Evolutionary conservation across 2,888 invertebrate genomes (phyloP).

Genomic region (Agonum fuliginosum): DNA sequence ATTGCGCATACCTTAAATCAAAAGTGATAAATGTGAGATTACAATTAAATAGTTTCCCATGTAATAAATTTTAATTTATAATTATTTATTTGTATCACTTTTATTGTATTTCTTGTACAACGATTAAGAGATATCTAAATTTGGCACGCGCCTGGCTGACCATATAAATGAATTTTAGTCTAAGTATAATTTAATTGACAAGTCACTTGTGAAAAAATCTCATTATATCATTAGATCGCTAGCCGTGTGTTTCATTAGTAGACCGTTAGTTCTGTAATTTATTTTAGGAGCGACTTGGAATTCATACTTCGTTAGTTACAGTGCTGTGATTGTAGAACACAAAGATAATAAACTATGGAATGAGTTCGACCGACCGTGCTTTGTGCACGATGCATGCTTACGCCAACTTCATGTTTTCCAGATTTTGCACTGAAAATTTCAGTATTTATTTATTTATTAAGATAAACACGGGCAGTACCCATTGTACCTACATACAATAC

Average conservation of each 20-base stretch:
- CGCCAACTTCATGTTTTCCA: constrained; percentile 1
- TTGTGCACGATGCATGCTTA: neutral
- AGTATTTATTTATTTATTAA: no score
- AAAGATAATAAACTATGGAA: constrained; percentile 37
- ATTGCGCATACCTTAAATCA: no score
- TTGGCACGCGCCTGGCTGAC: neutral
- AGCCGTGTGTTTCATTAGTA: constrained; percentile 30
- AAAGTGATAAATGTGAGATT: no score
- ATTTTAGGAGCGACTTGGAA: constrained; percentile 41
- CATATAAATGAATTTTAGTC: constrained; percentile 7
- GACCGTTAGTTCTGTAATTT: constrained; percentile 46
- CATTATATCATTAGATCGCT: constrained; percentile 41
- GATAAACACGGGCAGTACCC: no score
- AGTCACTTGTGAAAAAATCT: constrained; percentile 50
- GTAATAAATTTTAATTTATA: neutral
- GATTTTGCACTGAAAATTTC: neutral
- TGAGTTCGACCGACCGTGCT: constrained; percentile 13
- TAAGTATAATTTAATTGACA: constrained; percentile 49
- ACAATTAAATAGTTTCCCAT: neutral
- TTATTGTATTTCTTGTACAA: neutral
- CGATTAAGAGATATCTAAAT: neutral
- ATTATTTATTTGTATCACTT: neutral
- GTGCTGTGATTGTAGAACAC: constrained; percentile 44
- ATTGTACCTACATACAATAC: no score
- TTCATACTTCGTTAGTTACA: constrained; percentile 53